These are phyloP conservation scores for Orcinus orca DNA, from an alignment of 2,113 vertebrate species.

Conservation along the genomic window DNA sequence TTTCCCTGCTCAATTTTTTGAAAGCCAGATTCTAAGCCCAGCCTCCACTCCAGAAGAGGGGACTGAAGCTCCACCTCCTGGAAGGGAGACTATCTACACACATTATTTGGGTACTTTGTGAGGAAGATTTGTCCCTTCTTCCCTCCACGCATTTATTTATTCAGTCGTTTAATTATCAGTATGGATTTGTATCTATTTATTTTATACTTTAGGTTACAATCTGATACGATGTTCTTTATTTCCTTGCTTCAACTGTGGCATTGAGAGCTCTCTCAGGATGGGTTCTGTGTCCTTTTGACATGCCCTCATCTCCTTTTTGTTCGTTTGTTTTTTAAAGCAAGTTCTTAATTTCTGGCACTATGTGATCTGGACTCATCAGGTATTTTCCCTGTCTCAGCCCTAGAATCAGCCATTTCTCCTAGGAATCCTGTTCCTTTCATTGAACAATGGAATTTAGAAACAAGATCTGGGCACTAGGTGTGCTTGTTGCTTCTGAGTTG, in stretches of 20 bases:
- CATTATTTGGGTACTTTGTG: background rate
- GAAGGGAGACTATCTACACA: background rate
- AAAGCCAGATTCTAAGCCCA: background rate
- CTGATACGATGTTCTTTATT: background rate
- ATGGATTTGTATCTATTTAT: background rate
- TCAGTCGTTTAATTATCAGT: background rate
- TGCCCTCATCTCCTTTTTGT: background rate
- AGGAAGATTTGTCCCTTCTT: background rate
- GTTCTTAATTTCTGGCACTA: background rate
- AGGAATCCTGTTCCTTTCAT: background rate
- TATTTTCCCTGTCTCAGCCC: background rate
- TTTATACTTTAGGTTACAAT: conserved; percentile 4
- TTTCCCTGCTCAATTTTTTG: background rate
- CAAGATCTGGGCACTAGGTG: background rate
- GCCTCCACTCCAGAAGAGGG: background rate
- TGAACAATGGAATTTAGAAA: background rate
- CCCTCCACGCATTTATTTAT: background rate
- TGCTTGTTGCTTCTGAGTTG: background rate
- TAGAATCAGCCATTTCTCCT: background rate
- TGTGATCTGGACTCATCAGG: background rate
- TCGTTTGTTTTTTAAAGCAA: background rate
- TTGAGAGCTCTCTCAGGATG: background rate
- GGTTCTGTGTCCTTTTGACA: background rate
- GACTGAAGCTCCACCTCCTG: background rate
- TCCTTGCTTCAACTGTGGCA: background rate